Evolutionary conservation across 1,140 invertebrate species (phyloP).

Genomic region (Mactra quadrangularis): DNA sequence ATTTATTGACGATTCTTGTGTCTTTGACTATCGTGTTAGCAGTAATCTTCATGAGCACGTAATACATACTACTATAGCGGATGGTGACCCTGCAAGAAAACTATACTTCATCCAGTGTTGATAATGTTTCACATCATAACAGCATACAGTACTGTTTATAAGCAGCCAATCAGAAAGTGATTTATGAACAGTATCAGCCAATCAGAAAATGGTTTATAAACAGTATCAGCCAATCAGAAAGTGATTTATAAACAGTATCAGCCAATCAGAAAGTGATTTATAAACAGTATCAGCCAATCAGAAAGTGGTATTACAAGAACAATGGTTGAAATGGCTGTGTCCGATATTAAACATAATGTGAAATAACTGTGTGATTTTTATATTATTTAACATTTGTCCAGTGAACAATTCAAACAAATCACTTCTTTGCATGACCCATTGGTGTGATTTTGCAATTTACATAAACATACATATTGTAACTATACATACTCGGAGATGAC

Average conservation of each 20-base stretch:
- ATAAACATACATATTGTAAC: too few species aligned
- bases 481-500: too few species aligned
- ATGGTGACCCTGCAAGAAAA: background rate
- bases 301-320: slow-evolving; percentile 16
- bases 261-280: background rate
- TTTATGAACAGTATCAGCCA: background rate
- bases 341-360: background rate
- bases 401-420: background rate
- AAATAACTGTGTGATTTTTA: background rate
- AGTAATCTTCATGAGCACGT: slow-evolving; percentile 65
- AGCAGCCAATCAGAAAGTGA: background rate
- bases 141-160: background rate
- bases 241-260: background rate
- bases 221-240: background rate
- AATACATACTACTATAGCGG: too few species aligned
- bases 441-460: too few species aligned
- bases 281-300: slow-evolving; percentile 21
- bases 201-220: background rate
- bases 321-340: background rate
- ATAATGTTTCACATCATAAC: background rate
- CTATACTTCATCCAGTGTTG: background rate
- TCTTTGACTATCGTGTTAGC: slow-evolving; percentile 81
- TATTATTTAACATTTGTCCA: background rate
- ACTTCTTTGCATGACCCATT: background rate
- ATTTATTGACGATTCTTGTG: slow-evolving; percentile 81